Evolutionary conservation across 53 echinoderm and acorn worm species (phyloP), one percentile per base, ranked within the genome.

Genomic region (Echinarachnius parma): DNA sequence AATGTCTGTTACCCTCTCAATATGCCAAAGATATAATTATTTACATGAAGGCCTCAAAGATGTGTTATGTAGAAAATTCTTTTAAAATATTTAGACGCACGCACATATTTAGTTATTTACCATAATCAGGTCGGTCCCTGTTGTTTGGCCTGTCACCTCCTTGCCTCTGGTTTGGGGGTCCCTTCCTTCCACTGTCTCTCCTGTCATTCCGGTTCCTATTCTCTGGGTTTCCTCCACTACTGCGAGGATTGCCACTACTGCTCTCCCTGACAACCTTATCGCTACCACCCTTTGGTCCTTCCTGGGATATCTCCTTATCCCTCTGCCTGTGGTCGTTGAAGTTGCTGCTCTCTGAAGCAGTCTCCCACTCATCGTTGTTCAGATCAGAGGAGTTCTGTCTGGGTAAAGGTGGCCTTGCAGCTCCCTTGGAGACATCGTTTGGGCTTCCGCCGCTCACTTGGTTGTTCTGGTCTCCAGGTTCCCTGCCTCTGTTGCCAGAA

Each of bases 301-400:
- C 70, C 2, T 45, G 28, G 28, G 37, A 27, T 13, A 56, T 26
- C 35, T 84, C 78, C 34, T 84, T 84, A 32, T 89, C 81, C 57
- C 82, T 77, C 13, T 61, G 59, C 46, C 77, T 85, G 48, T 77
- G 84, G 47, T 95, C 95, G 37, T 86, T 95, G 80, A 95, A 95
- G 32, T 95, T 89, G 32, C 95, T 95, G 82, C 95, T 95, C 84
- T 95, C 90, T 4, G 95, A 95, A 42, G 95, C 95, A 7, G 95
- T 95, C 60, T 95, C 95, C 95, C 95, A 95, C 60, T 95, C 95
- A 55, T 90, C 95, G 59, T 95, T 95, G 69, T 89, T 89, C 46
- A 80, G 90, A 57, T 95, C 95, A 21, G 95, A 95, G 5, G 90
- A 90, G 76, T 90, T 90, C 62, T 90, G 95, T 37, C 86, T 84